phyloP scores from a whole-genome alignment of 2,888 invertebrate genomes.

The Callosobruchus maculatus region DNA sequence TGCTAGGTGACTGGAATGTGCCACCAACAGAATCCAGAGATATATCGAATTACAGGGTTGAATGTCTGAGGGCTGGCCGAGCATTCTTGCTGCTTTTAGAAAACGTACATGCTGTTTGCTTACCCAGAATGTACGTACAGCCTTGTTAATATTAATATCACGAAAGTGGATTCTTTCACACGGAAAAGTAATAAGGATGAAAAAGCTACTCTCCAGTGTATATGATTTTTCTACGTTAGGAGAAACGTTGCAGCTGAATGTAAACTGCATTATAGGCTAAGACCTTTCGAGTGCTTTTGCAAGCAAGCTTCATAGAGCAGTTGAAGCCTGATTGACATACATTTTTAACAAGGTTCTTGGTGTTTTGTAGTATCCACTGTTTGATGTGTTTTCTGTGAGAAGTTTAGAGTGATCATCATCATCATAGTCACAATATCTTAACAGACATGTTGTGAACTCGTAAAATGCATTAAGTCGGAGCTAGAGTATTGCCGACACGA shows the following conservation, averaged over 20 bases:
- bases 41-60: conserved; percentile 21
- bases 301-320: too few species aligned
- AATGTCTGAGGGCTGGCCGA: neutral
- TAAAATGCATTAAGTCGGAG: too few species aligned
- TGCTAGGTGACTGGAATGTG: conserved; percentile 19
- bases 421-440: too few species aligned
- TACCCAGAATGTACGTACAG: neutral
- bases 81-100: neutral
- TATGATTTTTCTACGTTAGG: neutral
- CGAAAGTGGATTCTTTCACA: neutral
- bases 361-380: too few species aligned
- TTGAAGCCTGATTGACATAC: too few species aligned
- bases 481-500: too few species aligned
- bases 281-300: neutral
- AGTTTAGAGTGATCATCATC: too few species aligned
- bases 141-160: neutral
- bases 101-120: neutral
- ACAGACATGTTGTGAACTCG: too few species aligned
- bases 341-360: too few species aligned
- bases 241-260: neutral
- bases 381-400: too few species aligned
- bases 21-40: conserved; percentile 22
- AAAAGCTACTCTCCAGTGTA: neutral
- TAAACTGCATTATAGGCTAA: neutral
- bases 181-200: neutral